Evolutionary conservation across 2,888 invertebrate genomes (phyloP).

Genomic region (Ormyrus rosae): DNA sequence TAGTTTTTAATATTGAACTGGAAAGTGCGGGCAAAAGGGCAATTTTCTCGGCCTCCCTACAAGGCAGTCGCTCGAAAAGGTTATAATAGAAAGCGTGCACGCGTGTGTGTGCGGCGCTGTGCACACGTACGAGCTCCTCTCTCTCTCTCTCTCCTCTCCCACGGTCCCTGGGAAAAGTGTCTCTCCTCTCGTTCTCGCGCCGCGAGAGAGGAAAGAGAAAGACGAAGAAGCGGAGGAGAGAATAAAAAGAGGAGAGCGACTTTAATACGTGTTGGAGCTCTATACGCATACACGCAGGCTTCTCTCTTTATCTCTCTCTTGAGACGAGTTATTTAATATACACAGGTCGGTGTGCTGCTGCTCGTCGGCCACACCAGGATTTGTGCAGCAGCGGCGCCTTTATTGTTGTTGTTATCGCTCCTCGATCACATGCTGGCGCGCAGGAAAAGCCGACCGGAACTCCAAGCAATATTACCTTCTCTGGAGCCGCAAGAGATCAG

Average conservation of each 20-base stretch:
- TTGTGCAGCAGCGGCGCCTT: not conserved
- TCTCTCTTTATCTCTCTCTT: too few species aligned
- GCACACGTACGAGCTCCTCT: not conserved
- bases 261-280: too few species aligned
- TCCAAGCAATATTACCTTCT: too few species aligned
- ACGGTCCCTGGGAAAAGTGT: conserved; percentile 52
- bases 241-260: too few species aligned
- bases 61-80: not conserved
- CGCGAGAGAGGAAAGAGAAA: conserved; percentile 12
- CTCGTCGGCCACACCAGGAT: too few species aligned
- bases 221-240: conserved; percentile 8
- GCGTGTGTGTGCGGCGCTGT: not conserved
- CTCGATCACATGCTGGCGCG: not conserved
- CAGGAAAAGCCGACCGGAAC: too few species aligned
- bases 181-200: conserved; percentile 20
- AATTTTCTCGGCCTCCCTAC: too few species aligned
- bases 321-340: too few species aligned
- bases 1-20: too few species aligned
- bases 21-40: too few species aligned
- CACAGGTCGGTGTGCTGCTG: too few species aligned
- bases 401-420: not conserved
- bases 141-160: conserved; percentile 28
- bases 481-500: too few species aligned
- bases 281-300: not conserved
- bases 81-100: conserved; percentile 16